Evolutionary conservation across 2,797 vertebrate genomes (phyloP), one percentile per base, ranked within the genome.

Genomic region (Lutjanus argentimaculatus): DNA sequence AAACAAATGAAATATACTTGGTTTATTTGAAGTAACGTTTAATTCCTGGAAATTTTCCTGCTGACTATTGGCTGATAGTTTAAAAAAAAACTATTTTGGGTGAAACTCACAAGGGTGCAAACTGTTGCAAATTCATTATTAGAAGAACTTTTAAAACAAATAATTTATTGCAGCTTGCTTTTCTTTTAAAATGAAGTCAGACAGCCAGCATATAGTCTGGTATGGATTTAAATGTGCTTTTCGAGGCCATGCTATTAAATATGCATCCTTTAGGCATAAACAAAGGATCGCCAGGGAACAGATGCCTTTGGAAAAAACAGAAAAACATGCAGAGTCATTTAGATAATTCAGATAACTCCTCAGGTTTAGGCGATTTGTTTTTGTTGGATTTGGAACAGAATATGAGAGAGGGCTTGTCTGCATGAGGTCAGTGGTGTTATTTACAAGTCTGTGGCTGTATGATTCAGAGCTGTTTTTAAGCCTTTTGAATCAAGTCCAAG

Each of bases 281-380:
- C 78, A 84, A 76, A 76, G 40, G 61, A 66, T 53, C 6, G 2
- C 68, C 56, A 46, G 49, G 43, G 58, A 70, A 51, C 45, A 51
- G 8, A 42, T 25, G 61, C 36, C 51, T 69, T 55, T 58, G 10
- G 57, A 58, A 57, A 67, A 58, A 48, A n/a, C 1, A 21, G 7
- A 40, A 76, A 76, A 83, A 70, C 49, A 74, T 69, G 59, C 59
- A 55, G 40, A 69, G 19, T 83, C 57, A 86, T 65, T 83, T 55
- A 62, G 49, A 67, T 69, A 61, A 49, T 58, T 74, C 42, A 48
- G 59, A 77, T 49, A 63, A 75, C 10, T 74, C 30, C 45, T 49
- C 13, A 7, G 36, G 43, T 72, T 13, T 42, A 2, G 15, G 30
- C 43, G 25, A 58, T 64, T 71, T 17, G 15, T 36, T 57, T 69